Evolutionary conservation across 2,113 vertebrate species (phyloP).

Genomic region (Apodemus speciosus): DNA sequence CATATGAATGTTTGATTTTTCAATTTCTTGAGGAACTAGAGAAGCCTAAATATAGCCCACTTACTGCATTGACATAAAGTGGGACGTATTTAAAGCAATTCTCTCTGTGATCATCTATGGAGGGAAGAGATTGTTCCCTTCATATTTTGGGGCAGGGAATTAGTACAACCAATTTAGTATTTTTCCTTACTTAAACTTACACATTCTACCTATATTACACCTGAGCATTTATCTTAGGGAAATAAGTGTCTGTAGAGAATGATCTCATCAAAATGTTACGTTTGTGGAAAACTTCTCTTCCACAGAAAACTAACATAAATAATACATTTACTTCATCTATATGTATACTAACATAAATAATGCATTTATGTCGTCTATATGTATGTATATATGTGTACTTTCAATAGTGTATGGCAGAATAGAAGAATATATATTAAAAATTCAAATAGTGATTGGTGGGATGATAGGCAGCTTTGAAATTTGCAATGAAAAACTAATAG

Average conservation of each 20-base stretch:
- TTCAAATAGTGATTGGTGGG: not conserved
- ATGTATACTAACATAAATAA: not conserved
- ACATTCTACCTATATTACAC: not conserved
- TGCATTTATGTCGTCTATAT: not conserved
- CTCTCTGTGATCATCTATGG: not conserved
- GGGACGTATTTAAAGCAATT: not conserved
- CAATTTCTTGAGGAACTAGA: not conserved
- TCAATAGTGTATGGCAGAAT: not conserved
- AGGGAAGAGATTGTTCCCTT: not conserved
- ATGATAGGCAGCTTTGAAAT: not conserved
- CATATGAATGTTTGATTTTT: not conserved
- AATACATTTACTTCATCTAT: not conserved
- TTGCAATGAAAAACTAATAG: conserved; percentile 2
- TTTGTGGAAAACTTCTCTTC: not conserved
- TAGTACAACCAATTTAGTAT: not conserved
- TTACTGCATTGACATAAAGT: not conserved
- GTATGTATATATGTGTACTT: not conserved
- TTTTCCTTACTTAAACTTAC: not conserved
- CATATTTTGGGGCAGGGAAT: not conserved
- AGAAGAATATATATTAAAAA: not conserved
- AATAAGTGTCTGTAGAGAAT: not conserved
- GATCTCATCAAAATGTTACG: not conserved
- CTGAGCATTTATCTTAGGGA: not conserved
- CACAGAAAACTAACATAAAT: not conserved
- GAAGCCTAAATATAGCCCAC: not conserved